Conservation (phyloP, 2,797 vertebrate species). For the Mionectes olivaceus region DNA sequence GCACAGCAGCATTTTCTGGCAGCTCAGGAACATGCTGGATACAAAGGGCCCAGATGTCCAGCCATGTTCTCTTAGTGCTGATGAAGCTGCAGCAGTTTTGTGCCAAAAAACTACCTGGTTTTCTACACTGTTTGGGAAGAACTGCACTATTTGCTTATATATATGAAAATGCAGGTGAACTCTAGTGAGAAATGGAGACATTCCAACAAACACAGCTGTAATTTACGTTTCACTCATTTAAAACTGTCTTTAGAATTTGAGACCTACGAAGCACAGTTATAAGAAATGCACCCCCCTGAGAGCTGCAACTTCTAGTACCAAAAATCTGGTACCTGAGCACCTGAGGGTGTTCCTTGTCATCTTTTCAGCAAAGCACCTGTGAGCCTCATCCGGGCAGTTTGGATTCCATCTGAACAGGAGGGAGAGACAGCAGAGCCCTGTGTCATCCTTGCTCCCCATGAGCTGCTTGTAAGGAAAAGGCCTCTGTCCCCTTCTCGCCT, state of each 20-base stretch:
- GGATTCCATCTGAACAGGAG: not conserved
- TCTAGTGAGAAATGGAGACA: not conserved
- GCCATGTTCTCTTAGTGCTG: accelerated
- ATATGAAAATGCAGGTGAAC: not conserved
- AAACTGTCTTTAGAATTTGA: not conserved
- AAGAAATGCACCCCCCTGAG: not conserved
- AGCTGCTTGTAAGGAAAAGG: not conserved
- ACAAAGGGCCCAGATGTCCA: not conserved
- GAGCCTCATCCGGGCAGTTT: not conserved
- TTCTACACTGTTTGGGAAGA: not conserved
- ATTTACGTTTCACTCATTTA: not conserved
- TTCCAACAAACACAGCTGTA: not conserved
- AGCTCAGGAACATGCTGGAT: not conserved
- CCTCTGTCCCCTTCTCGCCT: not conserved
- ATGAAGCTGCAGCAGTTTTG: not conserved
- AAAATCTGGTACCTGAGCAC: not conserved
- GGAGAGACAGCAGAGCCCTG: not conserved
- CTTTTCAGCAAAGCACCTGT: not conserved
- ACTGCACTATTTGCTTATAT: not conserved
- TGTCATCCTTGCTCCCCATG: not conserved
- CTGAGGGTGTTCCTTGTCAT: not conserved
- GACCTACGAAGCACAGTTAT: not conserved
- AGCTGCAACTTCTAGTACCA: not conserved
- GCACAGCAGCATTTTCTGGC: not conserved
- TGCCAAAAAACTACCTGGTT: not conserved